Conservation (phyloP, 2,797 vertebrate species). For the Catharus ustulatus region DNA sequence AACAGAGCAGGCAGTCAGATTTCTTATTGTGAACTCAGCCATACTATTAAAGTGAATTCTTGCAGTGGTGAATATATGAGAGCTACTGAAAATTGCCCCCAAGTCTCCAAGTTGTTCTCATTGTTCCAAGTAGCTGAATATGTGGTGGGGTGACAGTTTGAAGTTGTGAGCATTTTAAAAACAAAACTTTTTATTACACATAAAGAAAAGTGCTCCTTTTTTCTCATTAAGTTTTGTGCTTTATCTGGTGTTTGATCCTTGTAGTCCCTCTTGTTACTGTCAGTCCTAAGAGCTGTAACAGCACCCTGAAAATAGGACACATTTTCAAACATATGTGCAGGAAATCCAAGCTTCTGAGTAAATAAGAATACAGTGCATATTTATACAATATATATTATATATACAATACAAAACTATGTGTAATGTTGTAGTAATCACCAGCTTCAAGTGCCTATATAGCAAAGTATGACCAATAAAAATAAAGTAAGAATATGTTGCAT, state of each 20-base stretch:
- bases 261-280: not conserved
- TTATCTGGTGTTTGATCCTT: not conserved
- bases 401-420: not conserved
- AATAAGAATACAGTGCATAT: too few species aligned
- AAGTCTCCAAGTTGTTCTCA: not conserved
- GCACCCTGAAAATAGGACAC: not conserved
- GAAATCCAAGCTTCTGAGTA: not conserved
- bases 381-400: too few species aligned
- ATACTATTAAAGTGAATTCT: not conserved
- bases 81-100: not conserved
- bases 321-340: accelerated
- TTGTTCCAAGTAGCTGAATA: not conserved
- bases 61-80: not conserved
- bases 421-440: not conserved
- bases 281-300: not conserved
- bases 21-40: not conserved
- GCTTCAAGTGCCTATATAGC: not conserved
- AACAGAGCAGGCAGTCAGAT: not conserved
- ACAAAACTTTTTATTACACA: not conserved
- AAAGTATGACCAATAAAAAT: not conserved
- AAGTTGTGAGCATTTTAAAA: not conserved
- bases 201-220: not conserved
- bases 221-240: accelerated
- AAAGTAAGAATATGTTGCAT: not conserved
- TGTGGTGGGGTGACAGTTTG: not conserved